Base-by-base conservation (phyloP, 2,113 vertebrate species). In the Perca schrenkii region DNA sequence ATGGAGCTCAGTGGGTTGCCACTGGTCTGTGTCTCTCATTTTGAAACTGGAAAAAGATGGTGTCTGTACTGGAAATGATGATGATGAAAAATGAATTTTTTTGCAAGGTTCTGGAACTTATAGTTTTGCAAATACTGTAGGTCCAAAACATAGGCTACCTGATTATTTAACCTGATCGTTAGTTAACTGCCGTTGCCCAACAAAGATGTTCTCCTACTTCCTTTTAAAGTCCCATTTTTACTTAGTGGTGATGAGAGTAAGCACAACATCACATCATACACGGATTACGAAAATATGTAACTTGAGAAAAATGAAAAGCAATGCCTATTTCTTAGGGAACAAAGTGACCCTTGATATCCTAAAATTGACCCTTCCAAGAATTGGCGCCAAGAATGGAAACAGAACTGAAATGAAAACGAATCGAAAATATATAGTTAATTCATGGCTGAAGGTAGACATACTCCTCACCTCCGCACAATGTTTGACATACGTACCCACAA, bases 401-500 rank as follows among this genome's bases (percentile, higher is more conserved):
- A 95, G 13, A 19, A 79, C 94, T 95, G 50, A 12, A 65, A 68
- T 4, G 8, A 56, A 78, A 34, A 13, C 16, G 1, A 62, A 65
- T 43, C 25, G 3, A 28, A 36, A 40, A 74, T 6, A 71, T 22
- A 15, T 0, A 19, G 17, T 79, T 40, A 57, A 70, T 46, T 50
- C 4, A 17, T 4, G 1, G 16, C 10, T 31, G 22, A 56, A 10
- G 3, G 17, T 5, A n/a, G 40, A 78, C 5, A 57, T 50, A 52
- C 0, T 79, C 8, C 6, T 68, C 17, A 46, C 0, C 25, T 25
- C 25, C 1, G 25, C 49, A 16, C 17, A 21, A 53, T 19, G 4
- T 52, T 2, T 43, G 16, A 78, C 77, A 54, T 94, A 78, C 77
- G 53, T 94, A 97, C 97, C 68, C 11, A 54, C 0, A 1, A 89